These are phyloP conservation scores for Solenopsis invicta DNA, from an alignment of 1,140 invertebrate species.

Conservation along the genomic window DNA sequence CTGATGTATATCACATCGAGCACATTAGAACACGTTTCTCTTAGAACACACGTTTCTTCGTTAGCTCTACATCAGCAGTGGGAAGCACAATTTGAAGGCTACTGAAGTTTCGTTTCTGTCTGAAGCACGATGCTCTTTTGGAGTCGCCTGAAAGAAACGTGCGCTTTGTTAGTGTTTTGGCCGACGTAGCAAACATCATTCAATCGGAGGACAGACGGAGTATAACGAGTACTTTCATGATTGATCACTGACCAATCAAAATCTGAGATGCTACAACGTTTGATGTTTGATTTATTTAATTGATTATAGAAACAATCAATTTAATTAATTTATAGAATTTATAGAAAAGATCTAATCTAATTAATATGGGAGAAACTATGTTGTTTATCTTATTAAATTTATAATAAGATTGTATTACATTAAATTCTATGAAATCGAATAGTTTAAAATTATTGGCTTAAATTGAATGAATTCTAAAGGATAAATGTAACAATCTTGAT, in stretches of 20 bases:
- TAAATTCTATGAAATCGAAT: neutral
- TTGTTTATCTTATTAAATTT: neutral
- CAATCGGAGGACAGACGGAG: neutral
- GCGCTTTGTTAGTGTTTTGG: neutral
- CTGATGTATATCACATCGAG: neutral
- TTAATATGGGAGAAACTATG: neutral
- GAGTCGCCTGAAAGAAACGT: constrained; percentile 1
- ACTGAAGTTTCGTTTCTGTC: neutral
- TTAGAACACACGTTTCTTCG: constrained; percentile 14
- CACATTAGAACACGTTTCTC: neutral
- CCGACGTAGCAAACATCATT: constrained; percentile 17
- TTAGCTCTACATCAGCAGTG: neutral
- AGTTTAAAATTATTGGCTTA: neutral
- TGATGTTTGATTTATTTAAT: neutral
- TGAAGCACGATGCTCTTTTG: neutral
- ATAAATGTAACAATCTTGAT: neutral
- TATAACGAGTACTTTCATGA: constrained; percentile 26
- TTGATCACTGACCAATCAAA: constrained; percentile 2
- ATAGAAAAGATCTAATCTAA: neutral
- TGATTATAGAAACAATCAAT: neutral
- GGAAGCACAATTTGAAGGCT: constrained; percentile 5
- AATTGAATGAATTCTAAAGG: neutral
- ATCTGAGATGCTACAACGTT: neutral
- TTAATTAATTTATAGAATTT: neutral
- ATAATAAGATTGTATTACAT: constrained; percentile 11